Evolutionary conservation across 2,888 invertebrate genomes (phyloP).

Genomic region (Phymatocera aterrima): DNA sequence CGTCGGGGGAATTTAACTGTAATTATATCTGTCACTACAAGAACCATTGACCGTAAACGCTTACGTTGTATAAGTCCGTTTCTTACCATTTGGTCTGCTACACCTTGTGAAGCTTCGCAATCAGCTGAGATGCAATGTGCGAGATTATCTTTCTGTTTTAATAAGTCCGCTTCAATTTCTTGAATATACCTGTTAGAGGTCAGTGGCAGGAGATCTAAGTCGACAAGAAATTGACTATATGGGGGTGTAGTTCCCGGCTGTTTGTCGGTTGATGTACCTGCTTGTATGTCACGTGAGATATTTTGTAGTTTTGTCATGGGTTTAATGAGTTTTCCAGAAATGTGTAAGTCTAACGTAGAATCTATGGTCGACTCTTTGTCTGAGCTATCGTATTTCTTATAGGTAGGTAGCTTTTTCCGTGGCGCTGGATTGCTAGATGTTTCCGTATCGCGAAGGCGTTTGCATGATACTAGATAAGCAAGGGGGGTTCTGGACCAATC

Average conservation of each 20-base stretch:
- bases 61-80: background rate
- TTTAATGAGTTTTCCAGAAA: background rate
- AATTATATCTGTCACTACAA: background rate
- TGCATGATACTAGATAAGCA: too few relatives aligned
- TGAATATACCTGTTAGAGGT: background rate
- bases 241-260: background rate
- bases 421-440: background rate
- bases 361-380: background rate
- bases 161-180: constrained; percentile 19
- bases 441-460: background rate
- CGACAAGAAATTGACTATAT: background rate
- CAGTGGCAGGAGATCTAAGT: background rate
- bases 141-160: background rate
- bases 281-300: background rate
- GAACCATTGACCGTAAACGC: background rate
- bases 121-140: background rate
- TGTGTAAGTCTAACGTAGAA: background rate
- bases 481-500: too few relatives aligned
- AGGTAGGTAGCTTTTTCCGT: background rate
- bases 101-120: background rate
- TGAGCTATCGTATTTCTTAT: background rate
- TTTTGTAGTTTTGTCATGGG: background rate
- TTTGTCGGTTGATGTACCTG: background rate
- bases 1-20: background rate
- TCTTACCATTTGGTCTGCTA: background rate